Base-by-base conservation (phyloP, 2,888 invertebrate genomes). In the Meteorus cinctellus region DNA sequence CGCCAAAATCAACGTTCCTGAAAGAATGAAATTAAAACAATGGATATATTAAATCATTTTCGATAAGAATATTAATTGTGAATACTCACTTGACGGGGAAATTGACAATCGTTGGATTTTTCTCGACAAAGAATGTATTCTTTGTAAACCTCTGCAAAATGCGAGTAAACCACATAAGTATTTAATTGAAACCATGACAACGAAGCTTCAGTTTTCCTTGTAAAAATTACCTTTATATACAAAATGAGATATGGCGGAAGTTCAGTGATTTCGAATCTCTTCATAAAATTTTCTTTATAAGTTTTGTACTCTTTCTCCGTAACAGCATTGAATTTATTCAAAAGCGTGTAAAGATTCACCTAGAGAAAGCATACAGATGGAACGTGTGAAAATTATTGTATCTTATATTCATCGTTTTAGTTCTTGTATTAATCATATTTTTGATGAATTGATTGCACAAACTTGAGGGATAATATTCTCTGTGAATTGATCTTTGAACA, bases 401-500 rank as follows among this genome's bases (percentile, higher is more conserved):
- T n/a, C 10, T 48, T 5, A 48, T 36, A 65, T 4, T 36, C 1
- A 12, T 41, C 24, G 27, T 48, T 31, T n/a, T 4, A 68, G 27
- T 51, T 5, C 1, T 16, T 2, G n/a, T 62, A 68, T 16, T 4
- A 19, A 71, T 60, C 19, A 16, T 62, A 45, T 63, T 24, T 59
- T 69, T 16, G 1, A 5, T 41, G 12, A 12, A 12, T 12, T 10
- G 4, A 67, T 68, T 51, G 16, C n/a, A 70, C 76, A 85, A 84
- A 96, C 97, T 92, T 99, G 98, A 65, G 99, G 99, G 87, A 99
- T 99, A 83, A 99, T 99, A 90, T 99, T 99, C 91, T 99, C 99
- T 81, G 97, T 93, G 84, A 98, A 95, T 89, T 98, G 98, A 90
- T 99, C 99, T 77, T 98, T 98, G 87, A 98, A 99, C 19, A 98